phyloP scores from a whole-genome alignment of 1,140 invertebrate genomes.

The Lordiphosa clarofinis region DNA sequence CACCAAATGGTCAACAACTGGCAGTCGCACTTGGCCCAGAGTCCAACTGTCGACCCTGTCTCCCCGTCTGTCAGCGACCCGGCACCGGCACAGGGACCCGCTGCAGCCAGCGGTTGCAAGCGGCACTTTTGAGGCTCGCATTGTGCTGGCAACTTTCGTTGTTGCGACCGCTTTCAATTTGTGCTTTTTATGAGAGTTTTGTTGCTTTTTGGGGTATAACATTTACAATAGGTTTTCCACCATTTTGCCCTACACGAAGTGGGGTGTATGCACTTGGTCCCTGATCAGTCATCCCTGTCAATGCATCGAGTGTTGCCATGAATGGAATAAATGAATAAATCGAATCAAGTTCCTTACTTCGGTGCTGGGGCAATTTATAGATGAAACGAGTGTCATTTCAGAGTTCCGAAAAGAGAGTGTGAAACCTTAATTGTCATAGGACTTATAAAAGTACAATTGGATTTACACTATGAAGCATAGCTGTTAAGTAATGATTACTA shows the following conservation, averaged over 20 bases:
- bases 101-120: conserved; percentile 8
- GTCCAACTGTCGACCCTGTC: conserved; percentile 22
- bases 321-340: no score
- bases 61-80: conserved; percentile 57
- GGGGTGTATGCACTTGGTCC: not conserved
- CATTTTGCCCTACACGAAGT: conserved; percentile 7
- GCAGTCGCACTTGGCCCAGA: conserved; percentile 30
- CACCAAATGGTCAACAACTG: conserved; percentile 38
- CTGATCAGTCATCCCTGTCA: not conserved
- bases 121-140: conserved; percentile 53
- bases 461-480: no score
- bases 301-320: no score
- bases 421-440: no score
- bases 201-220: conserved; percentile 36
- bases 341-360: no score
- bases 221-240: conserved; percentile 15
- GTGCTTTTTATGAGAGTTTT: conserved; percentile 64
- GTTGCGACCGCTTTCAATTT: conserved; percentile 50
- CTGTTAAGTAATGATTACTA: no score
- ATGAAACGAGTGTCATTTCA: no score
- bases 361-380: no score
- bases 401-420: no score
- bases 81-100: conserved; percentile 10
- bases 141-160: conserved; percentile 30
- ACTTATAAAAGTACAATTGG: no score